These are phyloP conservation scores for Griposia aprilina DNA, from an alignment of 2,888 invertebrate genomes.

Conservation along the genomic window DNA sequence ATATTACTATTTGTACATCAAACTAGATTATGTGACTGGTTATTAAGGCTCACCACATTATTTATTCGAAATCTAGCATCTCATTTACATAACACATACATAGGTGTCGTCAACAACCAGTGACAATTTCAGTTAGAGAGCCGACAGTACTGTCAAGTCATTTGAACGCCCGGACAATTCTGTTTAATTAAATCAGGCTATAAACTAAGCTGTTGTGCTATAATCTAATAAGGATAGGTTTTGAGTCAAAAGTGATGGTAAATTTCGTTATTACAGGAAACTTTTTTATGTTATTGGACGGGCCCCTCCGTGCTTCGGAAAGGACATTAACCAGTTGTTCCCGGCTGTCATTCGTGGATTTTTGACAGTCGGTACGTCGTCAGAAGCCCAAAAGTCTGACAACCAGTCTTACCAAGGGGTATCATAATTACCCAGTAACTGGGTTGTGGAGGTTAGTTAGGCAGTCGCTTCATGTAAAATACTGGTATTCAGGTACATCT, in stretches of 20 bases:
- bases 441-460: too few species aligned
- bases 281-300: background rate
- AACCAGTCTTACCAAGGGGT: too few species aligned
- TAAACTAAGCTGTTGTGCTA: conserved; percentile 32
- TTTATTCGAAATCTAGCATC: background rate
- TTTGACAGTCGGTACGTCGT: too few species aligned
- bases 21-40: background rate
- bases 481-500: too few species aligned
- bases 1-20: background rate
- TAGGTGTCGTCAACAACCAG: background rate
- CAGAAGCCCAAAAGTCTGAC: too few species aligned
- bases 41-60: background rate
- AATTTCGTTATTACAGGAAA: background rate
- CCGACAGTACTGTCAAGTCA: conserved; percentile 31
- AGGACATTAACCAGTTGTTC: too few species aligned
- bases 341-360: too few species aligned
- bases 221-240: background rate
- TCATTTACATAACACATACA: background rate
- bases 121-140: conserved; percentile 27
- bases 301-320: too few species aligned
- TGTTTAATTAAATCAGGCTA: conserved; percentile 46
- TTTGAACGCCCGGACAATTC: conserved; percentile 4
- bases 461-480: too few species aligned
- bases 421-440: too few species aligned
- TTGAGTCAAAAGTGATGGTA: background rate